phyloP scores from a whole-genome alignment of 23 tunicate species.

The Diplosoma virens region DNA sequence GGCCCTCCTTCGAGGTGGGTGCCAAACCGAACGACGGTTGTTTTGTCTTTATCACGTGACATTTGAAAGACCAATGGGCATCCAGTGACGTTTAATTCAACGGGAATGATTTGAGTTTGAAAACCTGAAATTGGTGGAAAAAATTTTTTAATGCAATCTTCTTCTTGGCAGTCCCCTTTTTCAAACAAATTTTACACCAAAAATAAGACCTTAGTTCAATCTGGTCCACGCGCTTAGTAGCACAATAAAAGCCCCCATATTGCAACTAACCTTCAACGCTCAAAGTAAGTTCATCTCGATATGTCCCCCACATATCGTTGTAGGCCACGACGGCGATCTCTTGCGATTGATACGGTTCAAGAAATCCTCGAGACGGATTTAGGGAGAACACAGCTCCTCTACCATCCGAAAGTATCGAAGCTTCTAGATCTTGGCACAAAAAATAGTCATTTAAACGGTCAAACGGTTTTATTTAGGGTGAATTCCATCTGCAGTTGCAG shows the following conservation, averaged over 20 bases:
- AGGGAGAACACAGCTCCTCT: slow-evolving; percentile 57
- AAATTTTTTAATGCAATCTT: too few relatives aligned
- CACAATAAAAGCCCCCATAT: too few relatives aligned
- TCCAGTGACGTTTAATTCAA: slow-evolving; percentile 66
- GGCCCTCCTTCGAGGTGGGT: slow-evolving; percentile 76
- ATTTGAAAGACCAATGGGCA: slow-evolving; percentile 82
- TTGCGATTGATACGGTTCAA: slow-evolving; percentile 66
- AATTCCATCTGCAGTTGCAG: too few relatives aligned
- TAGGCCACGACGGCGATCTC: slow-evolving; percentile 49
- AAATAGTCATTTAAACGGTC: too few relatives aligned
- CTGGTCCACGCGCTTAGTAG: too few relatives aligned
- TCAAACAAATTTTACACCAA: too few relatives aligned
- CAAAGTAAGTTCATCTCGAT: slow-evolving; percentile 41
- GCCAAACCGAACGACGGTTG: slow-evolving; percentile 61
- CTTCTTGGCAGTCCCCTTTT: too few relatives aligned
- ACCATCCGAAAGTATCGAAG: slow-evolving; percentile 41
- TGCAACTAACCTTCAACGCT: slow-evolving; percentile 54
- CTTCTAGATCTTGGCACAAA: slow-evolving; percentile 38
- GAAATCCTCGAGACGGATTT: slow-evolving; percentile 41
- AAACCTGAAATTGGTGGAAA: slow-evolving; percentile 34
- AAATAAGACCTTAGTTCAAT: too few relatives aligned
- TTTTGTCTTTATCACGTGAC: slow-evolving; percentile 38
- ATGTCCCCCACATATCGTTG: slow-evolving; percentile 82
- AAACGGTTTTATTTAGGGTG: too few relatives aligned
- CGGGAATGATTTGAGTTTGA: slow-evolving; percentile 37